phyloP scores from a whole-genome alignment of 2,113 vertebrate genomes.

The Tragelaphus buxtoni region DNA sequence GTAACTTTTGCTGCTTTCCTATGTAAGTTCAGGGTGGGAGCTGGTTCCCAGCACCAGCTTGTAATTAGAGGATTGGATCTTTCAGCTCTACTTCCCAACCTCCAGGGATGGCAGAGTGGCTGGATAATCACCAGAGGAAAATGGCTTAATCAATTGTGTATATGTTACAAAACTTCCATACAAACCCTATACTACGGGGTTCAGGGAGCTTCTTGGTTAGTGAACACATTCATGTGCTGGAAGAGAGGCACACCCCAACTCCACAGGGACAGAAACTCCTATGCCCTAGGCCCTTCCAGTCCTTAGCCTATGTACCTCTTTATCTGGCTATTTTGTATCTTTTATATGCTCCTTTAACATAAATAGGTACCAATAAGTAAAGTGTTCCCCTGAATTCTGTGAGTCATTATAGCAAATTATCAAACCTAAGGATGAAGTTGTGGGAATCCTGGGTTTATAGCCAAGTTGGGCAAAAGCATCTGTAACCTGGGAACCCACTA shows the following conservation, averaged over 20 bases:
- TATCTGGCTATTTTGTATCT: background rate
- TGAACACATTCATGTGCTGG: background rate
- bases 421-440: background rate
- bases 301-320: background rate
- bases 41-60: background rate
- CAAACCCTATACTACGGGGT: background rate
- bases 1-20: background rate
- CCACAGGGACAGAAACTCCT: background rate
- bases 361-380: background rate
- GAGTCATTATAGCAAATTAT: background rate
- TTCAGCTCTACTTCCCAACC: background rate
- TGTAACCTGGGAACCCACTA: background rate
- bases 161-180: background rate
- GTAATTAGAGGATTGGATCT: background rate
- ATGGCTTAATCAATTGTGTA: background rate
- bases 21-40: background rate
- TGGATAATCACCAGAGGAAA: background rate
- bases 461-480: background rate
- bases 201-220: background rate
- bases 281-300: no score
- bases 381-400: background rate
- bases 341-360: background rate
- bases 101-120: background rate
- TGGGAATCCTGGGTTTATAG: background rate
- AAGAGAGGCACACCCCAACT: no score